Evolutionary conservation across 1,140 invertebrate species (phyloP).

Genomic region (Drosophila lowei): DNA sequence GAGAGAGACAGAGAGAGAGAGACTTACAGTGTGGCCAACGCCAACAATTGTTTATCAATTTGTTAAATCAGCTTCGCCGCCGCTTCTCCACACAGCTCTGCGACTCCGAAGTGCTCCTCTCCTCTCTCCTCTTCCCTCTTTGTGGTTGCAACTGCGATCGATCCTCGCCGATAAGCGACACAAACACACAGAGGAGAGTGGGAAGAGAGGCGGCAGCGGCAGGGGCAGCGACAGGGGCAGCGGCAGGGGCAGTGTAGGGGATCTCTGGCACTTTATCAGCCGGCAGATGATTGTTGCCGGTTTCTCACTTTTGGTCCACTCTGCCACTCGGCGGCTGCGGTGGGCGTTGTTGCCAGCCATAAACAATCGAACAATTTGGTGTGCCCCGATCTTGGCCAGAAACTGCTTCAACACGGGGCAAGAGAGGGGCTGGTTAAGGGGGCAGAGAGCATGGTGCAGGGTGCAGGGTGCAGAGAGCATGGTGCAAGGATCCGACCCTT

Average conservation of each 20-base stretch:
- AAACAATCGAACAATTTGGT: slow-evolving; percentile 82
- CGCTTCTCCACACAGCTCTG: slow-evolving; percentile 26
- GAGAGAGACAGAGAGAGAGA: too few relatives aligned
- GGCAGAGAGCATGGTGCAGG: not conserved
- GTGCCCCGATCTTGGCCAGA: slow-evolving; percentile 48
- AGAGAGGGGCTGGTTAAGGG: not conserved
- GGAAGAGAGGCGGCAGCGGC: not conserved
- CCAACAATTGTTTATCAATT: slow-evolving; percentile 82
- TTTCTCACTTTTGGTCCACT: slow-evolving; percentile 71
- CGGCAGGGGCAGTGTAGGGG: not conserved
- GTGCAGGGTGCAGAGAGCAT: not conserved
- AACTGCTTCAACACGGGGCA: not conserved
- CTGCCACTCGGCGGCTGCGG: slow-evolving; percentile 34
- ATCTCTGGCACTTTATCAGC: slow-evolving; percentile 62
- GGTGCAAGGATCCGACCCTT: slow-evolving; percentile 56
- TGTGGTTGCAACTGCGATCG: slow-evolving; percentile 60
- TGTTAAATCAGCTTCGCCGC: slow-evolving; percentile 74
- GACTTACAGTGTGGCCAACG: slow-evolving; percentile 47
- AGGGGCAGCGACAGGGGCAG: slow-evolving; percentile 7
- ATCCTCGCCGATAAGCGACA: slow-evolving; percentile 78
- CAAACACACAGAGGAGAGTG: slow-evolving; percentile 28
- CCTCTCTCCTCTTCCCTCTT: not conserved
- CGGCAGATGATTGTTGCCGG: slow-evolving; percentile 80
- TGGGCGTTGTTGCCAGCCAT: slow-evolving; percentile 78
- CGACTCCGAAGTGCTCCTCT: not conserved